Conservation (phyloP, 2,888 invertebrate genomes). For the Apomyelois bistriatella region DNA sequence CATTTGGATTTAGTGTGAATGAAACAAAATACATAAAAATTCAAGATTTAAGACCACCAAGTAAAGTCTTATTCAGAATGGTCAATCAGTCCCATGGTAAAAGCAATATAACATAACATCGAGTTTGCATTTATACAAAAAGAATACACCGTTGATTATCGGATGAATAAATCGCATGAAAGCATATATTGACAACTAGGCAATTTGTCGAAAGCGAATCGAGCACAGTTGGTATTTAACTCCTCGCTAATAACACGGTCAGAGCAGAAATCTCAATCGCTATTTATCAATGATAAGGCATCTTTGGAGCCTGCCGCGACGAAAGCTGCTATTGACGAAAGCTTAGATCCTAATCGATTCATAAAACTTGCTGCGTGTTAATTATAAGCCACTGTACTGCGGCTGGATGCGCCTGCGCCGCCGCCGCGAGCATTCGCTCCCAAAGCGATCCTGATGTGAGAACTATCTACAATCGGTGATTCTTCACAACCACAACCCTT, state of each 20-base stretch:
- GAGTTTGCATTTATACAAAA: slow-evolving; percentile 6
- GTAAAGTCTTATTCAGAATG: too few species aligned
- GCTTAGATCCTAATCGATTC: slow-evolving; percentile 79
- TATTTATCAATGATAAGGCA: slow-evolving; percentile 75
- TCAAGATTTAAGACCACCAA: too few species aligned
- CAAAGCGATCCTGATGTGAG: slow-evolving; percentile 50
- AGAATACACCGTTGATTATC: slow-evolving; percentile 19
- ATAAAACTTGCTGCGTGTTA: slow-evolving; percentile 78
- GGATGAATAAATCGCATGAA: slow-evolving; percentile 45
- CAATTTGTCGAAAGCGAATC: slow-evolving; percentile 64
- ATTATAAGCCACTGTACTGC: slow-evolving; percentile 78
- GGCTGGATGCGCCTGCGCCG: slow-evolving; percentile 44
- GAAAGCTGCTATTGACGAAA: slow-evolving; percentile 78
- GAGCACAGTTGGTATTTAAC: slow-evolving; percentile 53
- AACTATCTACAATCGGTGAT: slow-evolving; percentile 64
- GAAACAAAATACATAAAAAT: too few species aligned
- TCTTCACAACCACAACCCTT: slow-evolving; percentile 59
- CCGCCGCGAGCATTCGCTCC: slow-evolving; percentile 53
- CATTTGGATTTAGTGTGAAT: too few species aligned
- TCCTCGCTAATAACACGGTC: slow-evolving; percentile 66
- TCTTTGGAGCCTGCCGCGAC: slow-evolving; percentile 58
- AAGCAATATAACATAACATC: neutral
- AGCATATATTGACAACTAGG: slow-evolving; percentile 56
- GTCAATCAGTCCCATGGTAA: too few species aligned
- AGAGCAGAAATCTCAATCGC: slow-evolving; percentile 73